These are phyloP conservation scores for Rhabdomys dilectus DNA, from an alignment of 2,113 vertebrate genomes.

Conservation along the genomic window DNA sequence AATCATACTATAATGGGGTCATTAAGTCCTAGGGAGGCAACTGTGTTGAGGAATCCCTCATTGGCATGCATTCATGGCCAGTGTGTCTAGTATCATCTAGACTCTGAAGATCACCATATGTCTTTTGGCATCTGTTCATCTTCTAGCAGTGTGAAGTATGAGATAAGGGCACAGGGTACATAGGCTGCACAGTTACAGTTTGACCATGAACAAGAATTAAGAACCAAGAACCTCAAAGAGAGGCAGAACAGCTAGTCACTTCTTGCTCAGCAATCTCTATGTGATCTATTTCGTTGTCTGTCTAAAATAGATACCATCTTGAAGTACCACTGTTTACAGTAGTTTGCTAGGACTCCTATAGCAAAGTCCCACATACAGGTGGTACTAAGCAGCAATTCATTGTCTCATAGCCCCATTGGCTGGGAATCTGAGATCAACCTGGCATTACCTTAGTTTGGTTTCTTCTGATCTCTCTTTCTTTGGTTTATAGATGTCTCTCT, in stretches of 20 bases:
- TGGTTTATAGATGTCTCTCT: neutral
- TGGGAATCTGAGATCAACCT: neutral
- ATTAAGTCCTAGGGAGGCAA: neutral
- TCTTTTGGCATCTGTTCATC: neutral
- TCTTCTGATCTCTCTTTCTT: neutral
- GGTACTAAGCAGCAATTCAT: neutral
- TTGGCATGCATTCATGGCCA: neutral
- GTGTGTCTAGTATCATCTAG: neutral
- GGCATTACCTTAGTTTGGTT: fast-evolving
- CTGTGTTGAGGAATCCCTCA: neutral
- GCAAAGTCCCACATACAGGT: neutral
- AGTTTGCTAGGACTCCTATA: neutral
- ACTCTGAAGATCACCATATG: neutral
- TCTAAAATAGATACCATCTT: neutral
- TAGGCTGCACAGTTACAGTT: neutral
- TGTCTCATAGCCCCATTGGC: neutral
- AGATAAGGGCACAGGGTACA: neutral
- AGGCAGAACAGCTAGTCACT: neutral
- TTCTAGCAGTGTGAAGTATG: neutral
- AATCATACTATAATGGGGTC: neutral
- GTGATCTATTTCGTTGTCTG: slow-evolving; percentile 22
- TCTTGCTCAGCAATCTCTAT: neutral
- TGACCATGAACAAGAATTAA: neutral
- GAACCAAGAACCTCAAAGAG: neutral
- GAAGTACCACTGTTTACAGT: neutral